Evolutionary conservation across 2,888 invertebrate genomes (phyloP), one percentile per base, ranked within the genome.

Genomic region (Eremobia ochroleuca): DNA sequence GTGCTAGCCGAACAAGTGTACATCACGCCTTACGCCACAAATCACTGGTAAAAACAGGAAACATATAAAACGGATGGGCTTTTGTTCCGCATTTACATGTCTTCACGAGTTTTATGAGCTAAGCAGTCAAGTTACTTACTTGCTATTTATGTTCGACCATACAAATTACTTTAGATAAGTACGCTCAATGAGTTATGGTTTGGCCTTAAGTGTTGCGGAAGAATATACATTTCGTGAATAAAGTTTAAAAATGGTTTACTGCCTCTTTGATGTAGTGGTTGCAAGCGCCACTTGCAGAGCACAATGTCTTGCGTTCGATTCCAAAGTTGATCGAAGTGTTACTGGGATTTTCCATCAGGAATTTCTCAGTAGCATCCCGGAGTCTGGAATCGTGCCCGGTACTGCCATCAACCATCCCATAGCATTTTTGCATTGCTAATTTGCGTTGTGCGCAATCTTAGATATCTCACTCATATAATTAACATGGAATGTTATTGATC

Each of bases 71-170:
- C 58, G 70, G 28, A 82, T 74, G 64, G 67, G 21, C 52, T 71
- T 59, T 31, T 25, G 52, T 82, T 82, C 82, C 82, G 70, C 15
- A 58, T 73, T 82, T 58, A 49, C 52, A 59, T 71, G 62, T 66
- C 69, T 69, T 66, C 64, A 43, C 21, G 43, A 71, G 28, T 73
- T 81, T 81, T 81, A 81, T 72, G 62, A n/a, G 6, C 18, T 55
- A 6, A 46, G 25, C 49, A 62, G 66, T 58, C 4, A 4, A 40
- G 21, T 25, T 46, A 61, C 40, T 73, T 68, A 55, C 34, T 73
- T 46, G 28, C 15, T 55, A 46, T 59, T 68, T 65, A 77, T 37
- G 40, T 46, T 37, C 37, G 64, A 28, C 34, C 28, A 31, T 52
- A 64, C 18, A 59, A 46, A 71, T 71, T 34, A 46, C 52, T 76